Conservation (phyloP, 2,113 vertebrate genomes). For the Dromas ardeola region DNA sequence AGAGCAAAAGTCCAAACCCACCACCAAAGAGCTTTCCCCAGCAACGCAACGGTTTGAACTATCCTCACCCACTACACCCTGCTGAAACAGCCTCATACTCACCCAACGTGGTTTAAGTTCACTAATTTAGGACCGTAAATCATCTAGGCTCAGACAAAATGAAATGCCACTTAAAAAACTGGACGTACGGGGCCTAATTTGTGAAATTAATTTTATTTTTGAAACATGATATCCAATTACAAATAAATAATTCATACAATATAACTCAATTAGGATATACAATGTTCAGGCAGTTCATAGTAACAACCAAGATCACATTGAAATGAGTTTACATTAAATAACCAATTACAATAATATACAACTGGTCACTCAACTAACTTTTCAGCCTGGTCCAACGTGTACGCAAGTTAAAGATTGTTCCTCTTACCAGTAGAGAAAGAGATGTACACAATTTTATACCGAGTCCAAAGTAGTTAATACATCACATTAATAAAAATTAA, state of each 20-base stretch:
- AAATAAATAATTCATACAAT: constrained; percentile 83
- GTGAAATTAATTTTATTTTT: constrained; percentile 75
- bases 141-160: background rate
- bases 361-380: constrained; percentile 31
- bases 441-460: background rate
- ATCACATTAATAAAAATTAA: background rate
- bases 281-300: constrained; percentile 57
- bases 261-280: constrained; percentile 71
- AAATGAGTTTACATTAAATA: constrained; percentile 68
- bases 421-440: constrained; percentile 13
- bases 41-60: background rate
- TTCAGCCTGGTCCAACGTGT: constrained; percentile 53
- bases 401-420: constrained; percentile 35
- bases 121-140: background rate
- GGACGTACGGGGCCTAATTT: background rate
- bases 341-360: constrained; percentile 68
- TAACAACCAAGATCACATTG: constrained; percentile 48
- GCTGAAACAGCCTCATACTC: background rate
- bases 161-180: background rate
- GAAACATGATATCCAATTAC: constrained; percentile 76
- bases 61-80: no score
- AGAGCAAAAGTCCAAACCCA: rapidly evolving
- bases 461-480: constrained; percentile 8
- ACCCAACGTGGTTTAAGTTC: rapidly evolving
- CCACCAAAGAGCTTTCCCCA: background rate